Conservation (phyloP, 1,140 invertebrate species). For the Melitaea cinxia region DNA sequence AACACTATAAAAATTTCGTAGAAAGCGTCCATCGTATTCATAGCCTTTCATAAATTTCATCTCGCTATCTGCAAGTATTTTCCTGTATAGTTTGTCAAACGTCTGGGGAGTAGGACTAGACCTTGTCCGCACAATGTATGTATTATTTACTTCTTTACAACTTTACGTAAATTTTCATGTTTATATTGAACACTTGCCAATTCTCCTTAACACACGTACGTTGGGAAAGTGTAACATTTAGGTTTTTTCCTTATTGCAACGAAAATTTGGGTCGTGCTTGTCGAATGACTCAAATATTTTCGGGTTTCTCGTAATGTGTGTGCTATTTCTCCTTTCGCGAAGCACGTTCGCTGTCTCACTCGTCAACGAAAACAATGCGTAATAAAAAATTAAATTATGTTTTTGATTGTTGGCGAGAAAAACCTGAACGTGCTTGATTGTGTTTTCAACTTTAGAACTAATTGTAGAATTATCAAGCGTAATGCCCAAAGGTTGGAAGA, state of each 20-base stretch:
- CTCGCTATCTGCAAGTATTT: background rate
- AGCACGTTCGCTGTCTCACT: background rate
- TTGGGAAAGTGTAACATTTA: conserved; percentile 40
- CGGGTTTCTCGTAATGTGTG: conserved; percentile 2
- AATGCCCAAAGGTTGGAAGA: too few relatives aligned
- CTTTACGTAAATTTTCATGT: conserved; percentile 38
- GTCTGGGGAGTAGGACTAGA: conserved; percentile 7
- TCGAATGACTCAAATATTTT: conserved; percentile 23
- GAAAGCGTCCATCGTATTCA: background rate
- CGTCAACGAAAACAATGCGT: background rate
- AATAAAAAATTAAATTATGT: conserved; percentile 17
- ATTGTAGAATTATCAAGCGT: too few relatives aligned
- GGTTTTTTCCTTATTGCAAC: conserved; percentile 30
- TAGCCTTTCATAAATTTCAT: background rate
- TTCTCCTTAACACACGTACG: conserved; percentile 40
- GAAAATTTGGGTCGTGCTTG: conserved; percentile 34
- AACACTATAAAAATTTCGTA: too few relatives aligned
- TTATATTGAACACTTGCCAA: conserved; percentile 54
- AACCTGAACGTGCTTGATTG: background rate
- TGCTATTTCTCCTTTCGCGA: background rate
- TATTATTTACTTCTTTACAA: conserved; percentile 31
- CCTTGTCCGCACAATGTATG: conserved; percentile 21
- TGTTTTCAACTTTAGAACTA: too few relatives aligned
- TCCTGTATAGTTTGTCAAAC: conserved; percentile 13
- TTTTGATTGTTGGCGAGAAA: background rate